Conservation (phyloP, 2,888 invertebrate species). For the Watsonalla binaria region DNA sequence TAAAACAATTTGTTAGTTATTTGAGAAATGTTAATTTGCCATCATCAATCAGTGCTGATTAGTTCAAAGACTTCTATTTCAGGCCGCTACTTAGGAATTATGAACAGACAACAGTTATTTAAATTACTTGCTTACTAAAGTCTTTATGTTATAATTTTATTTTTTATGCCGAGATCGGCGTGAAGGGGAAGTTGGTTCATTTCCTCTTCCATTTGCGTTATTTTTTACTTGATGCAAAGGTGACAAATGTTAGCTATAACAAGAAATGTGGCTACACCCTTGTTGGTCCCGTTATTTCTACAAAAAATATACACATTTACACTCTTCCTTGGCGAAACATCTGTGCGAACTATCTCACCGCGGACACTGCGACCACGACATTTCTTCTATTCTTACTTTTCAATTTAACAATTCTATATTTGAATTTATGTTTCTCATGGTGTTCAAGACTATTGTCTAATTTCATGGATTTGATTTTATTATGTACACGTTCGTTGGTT, state of each 20-base stretch:
- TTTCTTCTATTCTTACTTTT: constrained; percentile 66
- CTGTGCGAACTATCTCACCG: constrained; percentile 57
- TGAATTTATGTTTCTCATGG: constrained; percentile 64
- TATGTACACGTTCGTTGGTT: constrained; percentile 12
- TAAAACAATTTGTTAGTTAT: too few species aligned
- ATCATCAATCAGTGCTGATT: neutral
- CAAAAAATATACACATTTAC: constrained; percentile 39
- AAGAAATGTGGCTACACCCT: constrained; percentile 35
- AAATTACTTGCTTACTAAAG: constrained; percentile 20
- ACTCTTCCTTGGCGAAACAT: constrained; percentile 21
- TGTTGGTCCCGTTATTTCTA: constrained; percentile 63
- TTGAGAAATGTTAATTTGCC: too few species aligned
- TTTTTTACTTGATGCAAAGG: constrained; percentile 21
- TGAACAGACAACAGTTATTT: constrained; percentile 19
- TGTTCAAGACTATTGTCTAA: constrained; percentile 35
- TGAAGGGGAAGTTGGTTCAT: neutral
- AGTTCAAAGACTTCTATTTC: constrained; percentile 20
- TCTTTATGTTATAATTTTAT: neutral
- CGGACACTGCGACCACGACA: constrained; percentile 67
- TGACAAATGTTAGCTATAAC: constrained; percentile 21
- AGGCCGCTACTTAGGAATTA: constrained; percentile 16
- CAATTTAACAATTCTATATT: constrained; percentile 63
- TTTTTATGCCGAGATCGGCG: neutral
- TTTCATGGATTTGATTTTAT: constrained; percentile 14
- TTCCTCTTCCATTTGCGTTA: constrained; percentile 11